These are phyloP conservation scores for Drosophila truncata DNA, from an alignment of 1,140 invertebrate species.

Conservation along the genomic window DNA sequence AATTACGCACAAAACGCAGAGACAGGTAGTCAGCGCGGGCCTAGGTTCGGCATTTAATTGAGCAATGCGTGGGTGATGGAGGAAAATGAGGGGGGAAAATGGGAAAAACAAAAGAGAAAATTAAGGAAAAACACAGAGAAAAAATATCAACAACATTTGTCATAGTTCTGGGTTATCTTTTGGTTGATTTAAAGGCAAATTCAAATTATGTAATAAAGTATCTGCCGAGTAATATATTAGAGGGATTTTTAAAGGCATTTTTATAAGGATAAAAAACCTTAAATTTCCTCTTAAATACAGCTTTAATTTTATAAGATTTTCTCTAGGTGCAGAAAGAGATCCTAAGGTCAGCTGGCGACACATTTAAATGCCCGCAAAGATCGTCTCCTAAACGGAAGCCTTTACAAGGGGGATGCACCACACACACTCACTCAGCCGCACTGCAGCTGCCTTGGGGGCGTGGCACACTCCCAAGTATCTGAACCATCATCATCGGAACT, in stretches of 20 bases:
- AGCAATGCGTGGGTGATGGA: constrained; percentile 37
- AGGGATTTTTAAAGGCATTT: background rate
- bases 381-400: constrained; percentile 37
- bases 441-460: constrained; percentile 73
- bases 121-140: background rate
- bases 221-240: rapidly evolving
- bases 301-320: background rate
- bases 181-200: background rate
- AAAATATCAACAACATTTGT: background rate
- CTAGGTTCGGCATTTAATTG: constrained; percentile 51
- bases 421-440: constrained; percentile 42
- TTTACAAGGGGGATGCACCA: background rate
- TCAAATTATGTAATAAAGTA: background rate
- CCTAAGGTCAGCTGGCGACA: constrained; percentile 36
- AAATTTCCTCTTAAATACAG: too few relatives aligned
- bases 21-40: constrained; percentile 30
- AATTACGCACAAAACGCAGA: constrained; percentile 80
- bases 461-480: constrained; percentile 48
- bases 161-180: background rate
- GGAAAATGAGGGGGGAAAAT: background rate
- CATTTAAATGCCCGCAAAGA: constrained; percentile 69
- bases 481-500: constrained; percentile 4
- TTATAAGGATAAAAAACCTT: too few relatives aligned
- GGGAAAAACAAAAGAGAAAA: background rate
- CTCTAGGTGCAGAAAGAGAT: constrained; percentile 7